phyloP scores from a whole-genome alignment of 1,140 invertebrate species.

The Apis dorsata region DNA sequence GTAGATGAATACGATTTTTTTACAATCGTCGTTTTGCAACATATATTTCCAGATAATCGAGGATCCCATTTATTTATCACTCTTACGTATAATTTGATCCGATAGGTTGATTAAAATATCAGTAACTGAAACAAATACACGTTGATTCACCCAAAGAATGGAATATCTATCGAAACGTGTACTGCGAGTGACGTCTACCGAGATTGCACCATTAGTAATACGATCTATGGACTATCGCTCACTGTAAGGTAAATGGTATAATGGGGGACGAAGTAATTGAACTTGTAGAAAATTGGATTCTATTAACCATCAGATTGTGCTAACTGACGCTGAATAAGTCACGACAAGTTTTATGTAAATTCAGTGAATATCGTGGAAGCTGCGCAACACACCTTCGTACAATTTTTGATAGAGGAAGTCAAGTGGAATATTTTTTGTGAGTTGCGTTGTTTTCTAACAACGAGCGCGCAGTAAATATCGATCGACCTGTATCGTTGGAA shows the following conservation, averaged over 20 bases:
- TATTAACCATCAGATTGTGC: slow-evolving; percentile 7
- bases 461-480: neutral
- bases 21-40: neutral
- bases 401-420: neutral
- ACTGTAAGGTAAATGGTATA: neutral
- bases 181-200: slow-evolving; percentile 14
- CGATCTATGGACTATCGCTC: slow-evolving; percentile 4
- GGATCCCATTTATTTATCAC: neutral
- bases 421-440: neutral
- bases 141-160: neutral
- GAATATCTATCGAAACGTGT: slow-evolving; percentile 11
- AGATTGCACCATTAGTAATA: slow-evolving; percentile 41
- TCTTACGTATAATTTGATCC: neutral
- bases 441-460: neutral
- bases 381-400: neutral
- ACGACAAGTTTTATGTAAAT: neutral
- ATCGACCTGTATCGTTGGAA: neutral
- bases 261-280: slow-evolving; percentile 39
- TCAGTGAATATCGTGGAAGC: neutral
- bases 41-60: too few species aligned
- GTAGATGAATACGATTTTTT: neutral
- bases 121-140: neutral
- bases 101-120: slow-evolving; percentile 20
- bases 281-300: slow-evolving; percentile 51
- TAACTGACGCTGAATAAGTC: neutral